phyloP scores from a whole-genome alignment of 92 coral and sea anemone species.

The Palythoa grandiflora region DNA sequence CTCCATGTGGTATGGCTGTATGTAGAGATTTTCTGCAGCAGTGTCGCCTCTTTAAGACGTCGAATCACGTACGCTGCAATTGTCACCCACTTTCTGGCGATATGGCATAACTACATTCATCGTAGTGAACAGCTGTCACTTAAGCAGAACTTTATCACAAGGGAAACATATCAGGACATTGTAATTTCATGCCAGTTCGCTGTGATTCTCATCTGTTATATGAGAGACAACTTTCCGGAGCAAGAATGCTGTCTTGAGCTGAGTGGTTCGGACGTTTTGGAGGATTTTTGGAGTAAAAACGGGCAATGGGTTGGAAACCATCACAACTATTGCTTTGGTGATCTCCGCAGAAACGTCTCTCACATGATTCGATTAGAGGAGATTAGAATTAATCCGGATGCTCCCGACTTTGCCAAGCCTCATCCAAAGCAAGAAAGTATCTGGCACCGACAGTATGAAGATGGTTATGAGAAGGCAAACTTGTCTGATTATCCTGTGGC shows the following conservation, averaged over 20 bases:
- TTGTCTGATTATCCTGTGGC: constrained; percentile 5
- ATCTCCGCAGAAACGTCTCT: constrained; percentile 4
- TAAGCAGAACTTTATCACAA: constrained; percentile 36
- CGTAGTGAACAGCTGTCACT: constrained; percentile 1
- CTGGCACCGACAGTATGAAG: constrained; percentile 31
- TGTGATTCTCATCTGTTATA: constrained; percentile 58
- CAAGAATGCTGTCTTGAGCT: constrained; percentile 50
- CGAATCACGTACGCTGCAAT: constrained; percentile 54
- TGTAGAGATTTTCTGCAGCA: constrained; percentile 50
- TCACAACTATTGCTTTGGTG: constrained; percentile 60
- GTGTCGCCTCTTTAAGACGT: constrained; percentile 16
- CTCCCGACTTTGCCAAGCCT: constrained; percentile 41
- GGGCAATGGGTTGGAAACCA: constrained; percentile 46
- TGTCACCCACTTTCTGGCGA: constrained; percentile 58
- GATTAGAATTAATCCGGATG: constrained; percentile 6
- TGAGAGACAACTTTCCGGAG: constrained; percentile 60
- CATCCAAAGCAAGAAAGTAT: constrained; percentile 43
- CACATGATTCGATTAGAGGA: constrained; percentile 66
- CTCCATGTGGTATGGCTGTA: constrained; percentile 3
- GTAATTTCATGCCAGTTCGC: constrained; percentile 63
- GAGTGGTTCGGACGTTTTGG: constrained; percentile 60
- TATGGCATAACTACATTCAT: constrained; percentile 54
- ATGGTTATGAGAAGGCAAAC: background rate
- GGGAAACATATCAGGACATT: constrained; percentile 39
- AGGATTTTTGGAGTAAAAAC: constrained; percentile 39